Evolutionary conservation across 2,797 vertebrate species (phyloP), one percentile per base, ranked within the genome.

Genomic region (Eutrigla gurnardus): DNA sequence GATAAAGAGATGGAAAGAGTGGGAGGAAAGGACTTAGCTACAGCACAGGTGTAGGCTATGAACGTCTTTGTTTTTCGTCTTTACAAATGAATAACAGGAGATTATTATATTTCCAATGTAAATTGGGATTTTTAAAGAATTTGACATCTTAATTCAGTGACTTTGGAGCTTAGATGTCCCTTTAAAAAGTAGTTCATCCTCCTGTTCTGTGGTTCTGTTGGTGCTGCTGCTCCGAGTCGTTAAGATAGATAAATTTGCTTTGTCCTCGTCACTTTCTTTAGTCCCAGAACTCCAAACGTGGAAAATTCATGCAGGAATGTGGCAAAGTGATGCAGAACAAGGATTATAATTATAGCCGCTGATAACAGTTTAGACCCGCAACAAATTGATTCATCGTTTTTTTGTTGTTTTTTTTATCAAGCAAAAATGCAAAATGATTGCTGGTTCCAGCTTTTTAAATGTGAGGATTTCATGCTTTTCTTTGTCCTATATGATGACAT

Each of bases 1-100:
- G 62, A 69, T 69, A 46, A 65, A 75, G 37, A 32, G 57, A 63
- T 58, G 10, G 42, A 49, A 45, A 46, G 17, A 57, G 17, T 25
- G 42, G 6, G 62, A 52, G 40, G 53, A 72, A 11, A 45, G 15
- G 32, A 17, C 6, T 18, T 25, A 12, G 45, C 14, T 43, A 25
- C 65, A 52, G 47, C 14, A 53, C 53, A 36, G 14, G 35, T 49
- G n/a, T 37, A 10, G 15, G 17, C 11, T 35, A 7, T 32, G 37
- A 25, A 72, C 35, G 9, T 43, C 13, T 32, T 61, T 59, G 37
- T 40, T 59, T 47, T 40, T 47, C 6, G 49, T 18, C 10, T 52
- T 57, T 47, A 32, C 35, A 5, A 4, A 14, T 14, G 17, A 53
- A 47, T 53, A 70, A 25, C 17, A 74, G 43, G 17, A 18, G 13